Conservation (phyloP, 2,113 vertebrate species). For the Heterochromis multidens region DNA sequence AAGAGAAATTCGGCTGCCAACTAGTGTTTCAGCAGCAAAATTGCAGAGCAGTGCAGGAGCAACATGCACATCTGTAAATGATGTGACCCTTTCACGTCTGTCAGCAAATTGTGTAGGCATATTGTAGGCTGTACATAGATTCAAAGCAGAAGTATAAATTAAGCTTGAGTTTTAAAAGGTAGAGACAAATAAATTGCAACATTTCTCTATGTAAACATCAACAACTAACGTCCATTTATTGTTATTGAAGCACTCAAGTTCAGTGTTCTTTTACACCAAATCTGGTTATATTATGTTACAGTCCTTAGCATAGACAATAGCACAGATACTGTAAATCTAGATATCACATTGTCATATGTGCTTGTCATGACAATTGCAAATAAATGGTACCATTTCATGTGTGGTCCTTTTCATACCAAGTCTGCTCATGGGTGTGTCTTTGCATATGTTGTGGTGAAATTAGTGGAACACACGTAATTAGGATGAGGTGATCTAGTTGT, state of each 20-base stretch:
- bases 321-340: not conserved
- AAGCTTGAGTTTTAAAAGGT: not conserved
- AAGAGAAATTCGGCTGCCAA: not conserved
- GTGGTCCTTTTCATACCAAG: not conserved
- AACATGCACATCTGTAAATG: too few relatives aligned
- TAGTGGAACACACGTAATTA: not conserved
- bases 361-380: not conserved
- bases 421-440: not conserved
- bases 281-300: not conserved
- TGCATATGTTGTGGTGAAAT: conserved; percentile 3
- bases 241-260: not conserved
- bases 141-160: not conserved
- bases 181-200: not conserved
- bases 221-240: not conserved
- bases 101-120: not conserved
- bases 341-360: not conserved
- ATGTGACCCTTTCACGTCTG: too few relatives aligned
- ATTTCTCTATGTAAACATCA: too few relatives aligned
- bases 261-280: not conserved
- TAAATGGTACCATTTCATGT: not conserved
- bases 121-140: not conserved
- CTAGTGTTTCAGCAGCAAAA: not conserved
- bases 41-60: too few relatives aligned
- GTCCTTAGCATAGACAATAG: not conserved
- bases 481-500: conserved; percentile 37